Conservation (phyloP, 92 coral and sea anemone genomes). For the Metridium senile region DNA sequence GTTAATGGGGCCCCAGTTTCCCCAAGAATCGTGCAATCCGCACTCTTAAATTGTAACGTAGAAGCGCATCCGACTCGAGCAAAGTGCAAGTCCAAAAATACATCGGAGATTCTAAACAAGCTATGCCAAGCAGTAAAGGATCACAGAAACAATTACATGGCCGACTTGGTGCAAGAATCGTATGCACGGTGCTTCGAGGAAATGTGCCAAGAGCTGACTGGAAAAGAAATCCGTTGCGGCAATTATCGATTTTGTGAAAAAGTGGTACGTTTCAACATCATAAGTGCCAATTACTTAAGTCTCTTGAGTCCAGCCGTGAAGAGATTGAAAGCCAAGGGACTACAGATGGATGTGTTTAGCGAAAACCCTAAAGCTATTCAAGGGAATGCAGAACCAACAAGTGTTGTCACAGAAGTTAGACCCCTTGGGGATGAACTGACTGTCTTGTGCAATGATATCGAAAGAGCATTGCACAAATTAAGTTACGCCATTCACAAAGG, state of each 20-base stretch:
- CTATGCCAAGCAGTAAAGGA: conserved; percentile 13
- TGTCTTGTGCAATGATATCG: conserved; percentile 16
- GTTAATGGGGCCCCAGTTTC: conserved; percentile 18
- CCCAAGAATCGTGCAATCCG: not conserved
- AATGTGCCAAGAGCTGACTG: conserved; percentile 4
- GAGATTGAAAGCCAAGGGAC: not conserved
- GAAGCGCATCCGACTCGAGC: conserved; percentile 15
- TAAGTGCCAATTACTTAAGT: not conserved
- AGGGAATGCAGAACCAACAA: no score
- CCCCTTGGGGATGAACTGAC: conserved; percentile 13
- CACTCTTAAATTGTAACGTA: conserved; percentile 21
- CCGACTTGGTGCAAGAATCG: not conserved
- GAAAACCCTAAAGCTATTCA: no score
- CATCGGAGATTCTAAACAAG: not conserved
- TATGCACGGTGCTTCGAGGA: not conserved
- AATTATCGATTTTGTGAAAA: not conserved
- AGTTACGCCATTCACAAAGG: conserved; percentile 12
- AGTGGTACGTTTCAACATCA: not conserved
- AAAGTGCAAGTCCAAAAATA: not conserved
- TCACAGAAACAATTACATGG: conserved; percentile 3
- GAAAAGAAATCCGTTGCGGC: not conserved
- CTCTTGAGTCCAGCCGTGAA: not conserved
- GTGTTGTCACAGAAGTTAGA: no score
- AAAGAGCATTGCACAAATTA: conserved; percentile 5
- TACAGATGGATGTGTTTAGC: conserved; percentile 1